phyloP scores from a whole-genome alignment of 53 echinoderm and acorn worm species.

The Holothuria leucospilota region DNA sequence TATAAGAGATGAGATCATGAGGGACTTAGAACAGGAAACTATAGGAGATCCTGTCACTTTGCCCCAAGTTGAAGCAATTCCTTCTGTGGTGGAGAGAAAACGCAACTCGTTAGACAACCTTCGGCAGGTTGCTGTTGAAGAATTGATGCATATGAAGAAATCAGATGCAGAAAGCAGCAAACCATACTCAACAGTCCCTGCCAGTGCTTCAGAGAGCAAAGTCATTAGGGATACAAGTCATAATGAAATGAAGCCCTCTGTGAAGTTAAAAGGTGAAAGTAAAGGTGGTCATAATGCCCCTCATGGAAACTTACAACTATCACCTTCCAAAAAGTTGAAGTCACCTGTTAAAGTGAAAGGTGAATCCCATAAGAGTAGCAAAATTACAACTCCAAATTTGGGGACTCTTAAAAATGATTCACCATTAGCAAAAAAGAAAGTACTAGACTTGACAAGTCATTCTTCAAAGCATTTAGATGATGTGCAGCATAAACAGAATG shows the following conservation, averaged over 20 bases:
- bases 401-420: too few species aligned
- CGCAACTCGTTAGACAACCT: constrained; percentile 40
- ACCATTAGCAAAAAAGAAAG: too few species aligned
- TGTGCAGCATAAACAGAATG: too few species aligned
- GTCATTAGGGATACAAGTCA: not conserved
- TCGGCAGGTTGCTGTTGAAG: constrained; percentile 27
- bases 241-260: not conserved
- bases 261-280: constrained; percentile 10
- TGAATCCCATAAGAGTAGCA: not conserved
- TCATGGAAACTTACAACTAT: not conserved
- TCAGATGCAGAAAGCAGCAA: not conserved
- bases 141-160: constrained; percentile 42
- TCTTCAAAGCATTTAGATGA: too few species aligned
- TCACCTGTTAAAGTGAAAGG: constrained; percentile 10
- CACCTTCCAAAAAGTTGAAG: constrained; percentile 32
- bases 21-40: constrained; percentile 55
- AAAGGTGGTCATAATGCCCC: not conserved
- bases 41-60: not conserved
- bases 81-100: constrained; percentile 5
- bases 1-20: constrained; percentile 63
- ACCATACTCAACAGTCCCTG: not conserved
- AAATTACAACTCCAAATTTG: too few species aligned
- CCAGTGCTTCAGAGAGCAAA: not conserved
- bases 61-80: not conserved
- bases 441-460: too few species aligned